Base-by-base conservation (phyloP, 2,113 vertebrate species). In the Atlantisia rogersi region DNA sequence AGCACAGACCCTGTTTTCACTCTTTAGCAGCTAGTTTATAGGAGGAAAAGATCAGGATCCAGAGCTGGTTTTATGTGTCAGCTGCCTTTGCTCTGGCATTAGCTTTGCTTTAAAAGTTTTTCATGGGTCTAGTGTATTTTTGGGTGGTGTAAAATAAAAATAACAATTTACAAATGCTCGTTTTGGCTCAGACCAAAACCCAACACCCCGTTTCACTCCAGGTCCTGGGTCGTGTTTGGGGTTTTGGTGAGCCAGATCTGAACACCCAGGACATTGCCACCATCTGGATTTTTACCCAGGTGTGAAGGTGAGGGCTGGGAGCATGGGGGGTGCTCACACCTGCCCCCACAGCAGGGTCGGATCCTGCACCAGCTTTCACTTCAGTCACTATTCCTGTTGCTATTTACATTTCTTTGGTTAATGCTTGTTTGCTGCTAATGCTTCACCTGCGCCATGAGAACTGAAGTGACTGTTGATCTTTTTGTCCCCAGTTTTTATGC, bases 11-110 rank as follows among this genome's bases (percentile, higher is more conserved):
- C 91, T 90, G 73, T 68, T 88, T 93, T 91, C 87, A 76, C 87
- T 93, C 83, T 63, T 93, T 52, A 91, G 81, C 79, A 93, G 83
- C 58, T 62, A 44, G 31, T 93, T 90, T 89, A 81, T 85, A 76
- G 89, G 44, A 82, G 85, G 93, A 68, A 90, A 95, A 78, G 86
- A 68, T 78, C 77, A 70, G 94, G 67, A 87, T 90, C 82, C 82
- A 75, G 90, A 14, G 0, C 60, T 60, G 82, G 73, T 40, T 89
- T 92, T 69, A 53, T 59, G 82, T 75, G 67, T 83, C 82, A 69
- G 77, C 82, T 82, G 86, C 90, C 64, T 92, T 74, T 63, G 71
- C 82, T 90, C 90, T 86, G 86, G 71, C 86, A 37, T 86, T 78
- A 44, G 37, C 15, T 86, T 35, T 77, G 63, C 69, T 77, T 73